Percentiles rank a stretch among this genome's conserved stretches.
phyloP scores from a whole-genome alignment of 2,888 invertebrate genomes.

The Drosophila nigritarsus region DNA sequence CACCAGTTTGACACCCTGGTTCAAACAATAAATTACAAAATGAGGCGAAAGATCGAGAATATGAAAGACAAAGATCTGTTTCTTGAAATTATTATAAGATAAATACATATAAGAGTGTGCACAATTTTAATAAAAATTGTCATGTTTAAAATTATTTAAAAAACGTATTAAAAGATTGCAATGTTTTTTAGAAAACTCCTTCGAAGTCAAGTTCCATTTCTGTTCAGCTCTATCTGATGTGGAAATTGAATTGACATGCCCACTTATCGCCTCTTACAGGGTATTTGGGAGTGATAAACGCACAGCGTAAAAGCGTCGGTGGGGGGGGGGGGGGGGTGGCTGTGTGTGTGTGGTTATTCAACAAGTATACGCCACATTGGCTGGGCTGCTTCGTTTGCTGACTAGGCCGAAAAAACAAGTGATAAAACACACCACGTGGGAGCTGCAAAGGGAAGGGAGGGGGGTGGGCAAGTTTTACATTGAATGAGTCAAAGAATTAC shows the following conservation, averaged over 20 bases:
- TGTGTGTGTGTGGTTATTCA: no score
- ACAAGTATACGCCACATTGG: conserved; percentile 68
- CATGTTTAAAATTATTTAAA: no score
- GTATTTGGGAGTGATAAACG: neutral
- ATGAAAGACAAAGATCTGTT: no score
- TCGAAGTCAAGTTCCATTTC: neutral
- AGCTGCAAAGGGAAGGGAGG: neutral
- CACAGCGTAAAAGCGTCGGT: conserved; percentile 35
- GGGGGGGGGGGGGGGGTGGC: no score
- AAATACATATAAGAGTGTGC: neutral
- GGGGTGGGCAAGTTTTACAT: conserved; percentile 3
- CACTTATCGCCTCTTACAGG: neutral
- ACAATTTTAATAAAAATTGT: neutral
- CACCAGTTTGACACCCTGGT: neutral
- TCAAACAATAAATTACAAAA: neutral
- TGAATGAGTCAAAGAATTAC: conserved; percentile 66
- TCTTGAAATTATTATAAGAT: no score
- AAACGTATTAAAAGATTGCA: neutral
- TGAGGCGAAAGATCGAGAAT: no score
- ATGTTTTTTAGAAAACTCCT: neutral
- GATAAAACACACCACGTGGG: neutral
- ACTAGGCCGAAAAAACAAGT: conserved; percentile 26
- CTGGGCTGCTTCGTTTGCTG: conserved; percentile 51
- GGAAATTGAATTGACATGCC: neutral
- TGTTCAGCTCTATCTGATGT: neutral